Evolutionary conservation across 2,797 vertebrate genomes (phyloP).

Genomic region (Muscicapa striata): DNA sequence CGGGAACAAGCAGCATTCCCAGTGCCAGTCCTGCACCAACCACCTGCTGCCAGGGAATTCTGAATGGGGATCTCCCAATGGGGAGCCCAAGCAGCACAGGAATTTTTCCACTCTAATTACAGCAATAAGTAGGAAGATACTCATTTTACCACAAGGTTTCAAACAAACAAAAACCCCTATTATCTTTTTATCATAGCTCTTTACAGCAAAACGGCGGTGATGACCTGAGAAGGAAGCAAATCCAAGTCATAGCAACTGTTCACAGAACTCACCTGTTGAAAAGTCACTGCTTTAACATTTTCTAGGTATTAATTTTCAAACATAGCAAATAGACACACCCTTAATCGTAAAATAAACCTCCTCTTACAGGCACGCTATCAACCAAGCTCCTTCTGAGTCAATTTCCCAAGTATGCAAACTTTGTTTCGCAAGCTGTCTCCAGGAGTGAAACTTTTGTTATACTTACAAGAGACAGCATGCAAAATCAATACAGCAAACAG

Average conservation of each 20-base stretch:
- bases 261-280: not conserved
- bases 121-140: not conserved
- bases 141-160: not conserved
- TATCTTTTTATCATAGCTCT: not conserved
- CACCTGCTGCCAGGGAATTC: not conserved
- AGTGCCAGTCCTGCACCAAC: not conserved
- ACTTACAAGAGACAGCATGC: conserved; percentile 8
- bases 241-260: not conserved
- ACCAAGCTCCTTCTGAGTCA: conserved; percentile 9
- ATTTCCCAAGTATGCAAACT: conserved; percentile 20
- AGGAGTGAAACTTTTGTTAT: not conserved
- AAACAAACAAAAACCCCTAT: not conserved
- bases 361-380: conserved; percentile 7
- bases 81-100: not conserved
- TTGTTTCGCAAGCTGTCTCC: conserved; percentile 21
- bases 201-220: not conserved
- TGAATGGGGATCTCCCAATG: not conserved
- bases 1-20: not conserved
- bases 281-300: conserved; percentile 16
- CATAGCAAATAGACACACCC: conserved; percentile 17
- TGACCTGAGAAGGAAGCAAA: not conserved
- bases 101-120: not conserved
- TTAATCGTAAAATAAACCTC: conserved; percentile 29
- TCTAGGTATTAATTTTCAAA: conserved; percentile 22
- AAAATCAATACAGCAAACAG: conserved; percentile 33